Base-by-base conservation (phyloP, 1,140 invertebrate species). In the Pogonognathellus flavescens region DNA sequence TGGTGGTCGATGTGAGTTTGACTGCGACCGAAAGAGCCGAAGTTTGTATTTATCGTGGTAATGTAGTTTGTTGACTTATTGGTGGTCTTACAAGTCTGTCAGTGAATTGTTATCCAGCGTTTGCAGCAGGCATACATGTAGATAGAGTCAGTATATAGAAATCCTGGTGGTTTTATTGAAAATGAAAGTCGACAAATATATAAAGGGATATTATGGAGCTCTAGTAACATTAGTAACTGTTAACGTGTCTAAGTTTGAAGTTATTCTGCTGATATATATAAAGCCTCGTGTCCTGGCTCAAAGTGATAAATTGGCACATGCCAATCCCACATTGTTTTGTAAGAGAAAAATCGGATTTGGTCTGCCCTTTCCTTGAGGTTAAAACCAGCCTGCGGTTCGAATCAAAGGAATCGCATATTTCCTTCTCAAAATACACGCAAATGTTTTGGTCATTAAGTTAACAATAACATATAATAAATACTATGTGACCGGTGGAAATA, bases 231-330 rank as follows among this genome's bases (percentile, higher is more conserved):
- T 41, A 41, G 31, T 6, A 41, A 41, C 31, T 41, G 31, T 6
- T 41, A 41, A 41, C 31, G 31, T 41, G 31, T 41, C 31, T 6
- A 41, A 41, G 31, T 41, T 41, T 41, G 31, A 41, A 41, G 31
- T 41, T 41, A 41, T 41, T 41, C 6, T 41, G 41, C 13, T 14
- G 20, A 22, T 3, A 72, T 25, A 25, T 76, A 16, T 76, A 50
- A 49, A 50, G 70, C 14, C 70, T 41, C 70, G 70, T 76, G 70
- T 76, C 31, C 16, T 49, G 70, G 31, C 70, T 49, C 22, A 80
- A 82, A 66, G 55, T 85, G 84, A 85, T 85, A 66, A 85, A 85
- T 85, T 82, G 84, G 84, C 72, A 70, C 53, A 62, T 85, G 84
- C 84, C 84, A 85, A 85, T 85, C 72, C 62, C 50, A 52, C 60